These are phyloP conservation scores for Periphyllus acericola DNA, from an alignment of 2,888 invertebrate species.

Conservation along the genomic window DNA sequence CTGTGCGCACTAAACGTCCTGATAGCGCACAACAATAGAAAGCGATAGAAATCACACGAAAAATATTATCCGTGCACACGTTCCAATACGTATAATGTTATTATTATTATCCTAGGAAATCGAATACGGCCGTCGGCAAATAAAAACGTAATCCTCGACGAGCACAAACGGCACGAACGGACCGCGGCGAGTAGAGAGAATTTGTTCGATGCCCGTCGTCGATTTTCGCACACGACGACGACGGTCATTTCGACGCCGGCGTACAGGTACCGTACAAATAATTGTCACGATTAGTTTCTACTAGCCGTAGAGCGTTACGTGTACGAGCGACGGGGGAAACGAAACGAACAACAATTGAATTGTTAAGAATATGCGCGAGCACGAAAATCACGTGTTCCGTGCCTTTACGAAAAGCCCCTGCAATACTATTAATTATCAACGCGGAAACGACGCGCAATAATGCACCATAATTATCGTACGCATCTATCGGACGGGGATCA, in stretches of 20 bases:
- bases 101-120: background rate
- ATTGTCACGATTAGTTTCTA: background rate
- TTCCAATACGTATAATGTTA: background rate
- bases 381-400: background rate
- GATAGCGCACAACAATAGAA: background rate
- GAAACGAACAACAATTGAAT: background rate
- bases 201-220: background rate
- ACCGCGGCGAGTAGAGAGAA: background rate
- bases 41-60: background rate
- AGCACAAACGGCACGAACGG: background rate
- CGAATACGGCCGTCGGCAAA: background rate
- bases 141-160: background rate
- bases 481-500: background rate
- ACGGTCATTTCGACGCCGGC: background rate
- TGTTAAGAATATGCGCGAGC: background rate
- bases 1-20: background rate
- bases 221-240: background rate
- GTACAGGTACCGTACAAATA: background rate
- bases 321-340: background rate
- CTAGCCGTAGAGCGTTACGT: background rate
- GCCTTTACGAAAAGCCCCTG: background rate
- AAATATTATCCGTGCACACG: background rate
- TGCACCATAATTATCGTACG: background rate
- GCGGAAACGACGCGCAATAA: background rate
- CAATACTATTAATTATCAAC: background rate